Evolutionary conservation across 2,113 vertebrate species (phyloP).

Genomic region (Argyrosomus japonicus): DNA sequence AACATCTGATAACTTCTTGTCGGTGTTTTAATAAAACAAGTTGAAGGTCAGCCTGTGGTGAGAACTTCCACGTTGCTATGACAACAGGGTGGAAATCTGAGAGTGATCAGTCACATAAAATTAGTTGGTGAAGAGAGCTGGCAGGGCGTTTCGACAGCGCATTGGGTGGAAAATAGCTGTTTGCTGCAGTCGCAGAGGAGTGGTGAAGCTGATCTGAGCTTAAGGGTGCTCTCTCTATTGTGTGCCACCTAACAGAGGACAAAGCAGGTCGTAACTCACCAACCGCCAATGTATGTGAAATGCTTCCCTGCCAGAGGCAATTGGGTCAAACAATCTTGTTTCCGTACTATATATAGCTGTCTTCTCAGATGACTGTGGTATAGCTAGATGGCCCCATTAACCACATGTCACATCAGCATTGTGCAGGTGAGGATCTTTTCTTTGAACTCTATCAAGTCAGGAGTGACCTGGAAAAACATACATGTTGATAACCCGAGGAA

Average conservation of each 20-base stretch:
- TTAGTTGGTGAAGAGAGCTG: constrained; percentile 59
- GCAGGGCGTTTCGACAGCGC: constrained; percentile 35
- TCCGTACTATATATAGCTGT: constrained; percentile 70
- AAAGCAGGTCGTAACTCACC: constrained; percentile 59
- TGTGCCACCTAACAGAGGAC: constrained; percentile 57
- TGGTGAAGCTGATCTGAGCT: constrained; percentile 45
- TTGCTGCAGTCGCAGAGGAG: constrained; percentile 38
- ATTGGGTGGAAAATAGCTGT: constrained; percentile 57
- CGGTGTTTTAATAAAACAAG: constrained; percentile 36
- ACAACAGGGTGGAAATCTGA: constrained; percentile 49
- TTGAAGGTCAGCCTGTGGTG: constrained; percentile 58
- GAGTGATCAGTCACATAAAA: constrained; percentile 62
- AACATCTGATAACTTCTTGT: constrained; percentile 47
- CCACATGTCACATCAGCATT: constrained; percentile 74
- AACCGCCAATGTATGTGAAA: constrained; percentile 53
- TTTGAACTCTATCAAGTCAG: constrained; percentile 72
- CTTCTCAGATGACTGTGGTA: constrained; percentile 69
- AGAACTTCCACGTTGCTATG: constrained; percentile 65
- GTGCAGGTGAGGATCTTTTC: constrained; percentile 69
- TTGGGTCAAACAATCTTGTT: constrained; percentile 75
- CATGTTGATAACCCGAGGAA: constrained; percentile 61
- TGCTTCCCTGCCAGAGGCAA: constrained; percentile 63
- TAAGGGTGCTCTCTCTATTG: constrained; percentile 63
- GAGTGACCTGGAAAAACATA: constrained; percentile 67
- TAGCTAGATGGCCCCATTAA: constrained; percentile 73